Conservation (phyloP, 2,797 vertebrate species). For the Lacerta viridis region DNA sequence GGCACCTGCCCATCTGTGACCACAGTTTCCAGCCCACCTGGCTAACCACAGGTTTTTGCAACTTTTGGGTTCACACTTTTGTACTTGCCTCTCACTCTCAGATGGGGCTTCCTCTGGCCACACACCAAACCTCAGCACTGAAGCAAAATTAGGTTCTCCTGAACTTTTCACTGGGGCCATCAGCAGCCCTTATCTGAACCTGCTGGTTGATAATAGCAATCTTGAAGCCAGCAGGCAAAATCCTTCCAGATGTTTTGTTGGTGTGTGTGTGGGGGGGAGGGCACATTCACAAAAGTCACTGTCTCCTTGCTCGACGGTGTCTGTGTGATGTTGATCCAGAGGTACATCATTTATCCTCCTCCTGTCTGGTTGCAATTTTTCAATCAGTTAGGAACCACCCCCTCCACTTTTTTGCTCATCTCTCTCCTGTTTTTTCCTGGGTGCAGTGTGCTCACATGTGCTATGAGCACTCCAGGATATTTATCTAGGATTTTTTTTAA, state of each 20-base stretch:
- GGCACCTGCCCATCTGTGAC: too few relatives aligned
- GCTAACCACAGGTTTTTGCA: too few relatives aligned
- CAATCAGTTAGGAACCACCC: neutral
- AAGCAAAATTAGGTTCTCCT: neutral
- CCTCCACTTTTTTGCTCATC: neutral
- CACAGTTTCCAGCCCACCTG: too few relatives aligned
- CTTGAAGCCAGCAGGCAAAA: neutral
- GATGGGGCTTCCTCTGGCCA: neutral
- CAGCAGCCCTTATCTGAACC: neutral
- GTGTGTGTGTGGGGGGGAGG: too few relatives aligned
- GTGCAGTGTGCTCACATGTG: neutral
- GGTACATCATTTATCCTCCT: neutral
- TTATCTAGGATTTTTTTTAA: neutral
- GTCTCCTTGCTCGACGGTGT: neutral
- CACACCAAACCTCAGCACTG: neutral
- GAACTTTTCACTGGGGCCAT: neutral
- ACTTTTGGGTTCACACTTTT: too few relatives aligned
- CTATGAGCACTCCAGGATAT: slow-evolving; percentile 18
- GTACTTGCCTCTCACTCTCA: neutral
- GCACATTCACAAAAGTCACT: neutral
- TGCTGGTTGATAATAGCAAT: neutral
- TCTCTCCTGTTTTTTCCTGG: neutral
- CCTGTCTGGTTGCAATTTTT: neutral
- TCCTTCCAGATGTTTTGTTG: neutral
- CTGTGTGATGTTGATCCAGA: neutral